phyloP scores from a whole-genome alignment of 2,113 vertebrate species.

The Calidris pygmaea region DNA sequence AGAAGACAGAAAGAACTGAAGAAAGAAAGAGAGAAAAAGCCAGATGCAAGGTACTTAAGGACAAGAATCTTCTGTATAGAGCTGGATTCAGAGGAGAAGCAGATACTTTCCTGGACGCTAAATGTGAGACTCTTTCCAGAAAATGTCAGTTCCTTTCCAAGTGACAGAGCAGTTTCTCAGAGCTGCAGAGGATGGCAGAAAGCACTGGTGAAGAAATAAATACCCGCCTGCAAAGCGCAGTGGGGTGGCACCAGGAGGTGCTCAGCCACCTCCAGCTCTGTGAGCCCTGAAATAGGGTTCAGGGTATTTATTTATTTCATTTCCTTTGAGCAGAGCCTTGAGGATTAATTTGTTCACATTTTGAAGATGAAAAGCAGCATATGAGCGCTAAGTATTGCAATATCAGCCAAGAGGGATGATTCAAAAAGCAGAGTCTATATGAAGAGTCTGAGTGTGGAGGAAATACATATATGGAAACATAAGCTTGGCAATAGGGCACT shows the following conservation, averaged over 20 bases:
- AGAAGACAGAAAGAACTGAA: no score
- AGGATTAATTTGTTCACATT: slow-evolving; percentile 6
- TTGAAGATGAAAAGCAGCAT: slow-evolving; percentile 39
- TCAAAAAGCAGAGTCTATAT: slow-evolving; percentile 42
- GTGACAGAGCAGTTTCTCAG: slow-evolving; percentile 49
- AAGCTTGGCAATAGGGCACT: slow-evolving; percentile 21
- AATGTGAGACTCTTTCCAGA: slow-evolving; percentile 24
- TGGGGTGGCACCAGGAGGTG: neutral
- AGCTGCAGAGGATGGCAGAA: neutral
- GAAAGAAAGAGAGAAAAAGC: neutral
- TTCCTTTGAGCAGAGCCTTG: neutral
- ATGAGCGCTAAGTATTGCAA: neutral
- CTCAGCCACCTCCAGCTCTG: rapidly evolving
- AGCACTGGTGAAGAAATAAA: neutral
- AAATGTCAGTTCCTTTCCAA: slow-evolving; percentile 46
- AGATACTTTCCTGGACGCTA: neutral
- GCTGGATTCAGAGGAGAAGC: neutral
- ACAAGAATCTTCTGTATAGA: neutral
- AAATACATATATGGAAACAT: slow-evolving; percentile 66
- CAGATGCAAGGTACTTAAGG: neutral
- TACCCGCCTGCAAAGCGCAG: rapidly evolving
- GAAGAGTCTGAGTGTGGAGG: neutral
- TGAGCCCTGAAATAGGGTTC: neutral
- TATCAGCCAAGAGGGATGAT: slow-evolving; percentile 41
- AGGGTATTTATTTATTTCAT: neutral